These are phyloP conservation scores for Molorchus minor DNA, from an alignment of 2,888 invertebrate genomes.

Conservation along the genomic window DNA sequence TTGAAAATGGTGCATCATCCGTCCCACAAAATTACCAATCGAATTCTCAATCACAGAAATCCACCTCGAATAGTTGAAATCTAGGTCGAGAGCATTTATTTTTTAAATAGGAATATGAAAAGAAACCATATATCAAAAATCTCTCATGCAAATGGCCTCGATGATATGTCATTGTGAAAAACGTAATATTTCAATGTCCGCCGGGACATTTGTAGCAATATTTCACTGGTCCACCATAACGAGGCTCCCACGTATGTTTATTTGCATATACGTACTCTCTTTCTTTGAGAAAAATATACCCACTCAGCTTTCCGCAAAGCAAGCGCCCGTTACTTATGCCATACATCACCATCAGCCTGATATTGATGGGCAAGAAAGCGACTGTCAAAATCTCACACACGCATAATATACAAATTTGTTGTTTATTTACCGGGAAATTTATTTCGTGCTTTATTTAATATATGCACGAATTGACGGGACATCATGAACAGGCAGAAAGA, in stretches of 20 bases:
- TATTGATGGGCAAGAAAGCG: conserved; percentile 61
- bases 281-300: conserved; percentile 60
- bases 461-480: conserved; percentile 11
- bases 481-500: neutral
- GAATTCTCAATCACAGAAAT: conserved; percentile 21
- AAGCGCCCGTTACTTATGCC: conserved; percentile 47
- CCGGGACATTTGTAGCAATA: conserved; percentile 59
- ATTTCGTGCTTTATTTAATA: conserved; percentile 34
- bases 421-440: conserved; percentile 39
- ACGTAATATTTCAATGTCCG: conserved; percentile 62
- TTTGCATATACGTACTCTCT: conserved; percentile 59
- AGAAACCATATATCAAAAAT: conserved; percentile 60
- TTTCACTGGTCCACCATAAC: conserved; percentile 60
- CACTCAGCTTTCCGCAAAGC: conserved; percentile 59
- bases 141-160: conserved; percentile 60
- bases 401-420: conserved; percentile 45
- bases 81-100: conserved; percentile 37
- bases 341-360: conserved; percentile 58
- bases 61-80: conserved; percentile 23
- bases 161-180: conserved; percentile 64
- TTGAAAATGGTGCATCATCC: no score
- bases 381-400: conserved; percentile 61
- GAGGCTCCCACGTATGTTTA: conserved; percentile 58
- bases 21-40: conserved; percentile 24
- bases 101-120: conserved; percentile 31